Evolutionary conservation across 2,113 vertebrate genomes (phyloP).

Genomic region (Engraulis encrasicolus): DNA sequence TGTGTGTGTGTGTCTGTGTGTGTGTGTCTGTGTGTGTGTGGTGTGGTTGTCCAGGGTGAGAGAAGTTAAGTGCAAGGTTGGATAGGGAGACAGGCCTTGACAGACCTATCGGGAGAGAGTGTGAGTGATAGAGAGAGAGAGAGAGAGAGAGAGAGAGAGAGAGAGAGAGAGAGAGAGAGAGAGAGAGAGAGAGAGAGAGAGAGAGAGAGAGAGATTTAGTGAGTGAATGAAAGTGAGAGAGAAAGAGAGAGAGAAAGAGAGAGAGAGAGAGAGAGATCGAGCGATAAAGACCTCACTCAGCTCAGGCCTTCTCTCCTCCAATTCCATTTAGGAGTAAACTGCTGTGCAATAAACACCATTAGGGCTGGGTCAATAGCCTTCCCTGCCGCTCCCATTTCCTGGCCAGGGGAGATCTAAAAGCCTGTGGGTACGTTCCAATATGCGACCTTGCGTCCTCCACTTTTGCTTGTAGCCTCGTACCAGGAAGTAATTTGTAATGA

Average conservation of each 20-base stretch:
- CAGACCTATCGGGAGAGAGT: no score
- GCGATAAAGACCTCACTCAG: no score
- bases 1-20: background rate
- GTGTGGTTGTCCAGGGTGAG: background rate
- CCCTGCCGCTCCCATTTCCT: no score
- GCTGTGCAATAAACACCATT: conserved; percentile 4
- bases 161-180: no score
- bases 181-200: no score
- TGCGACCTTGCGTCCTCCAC: no score
- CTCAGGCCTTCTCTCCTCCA: background rate
- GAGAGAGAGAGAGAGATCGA: background rate
- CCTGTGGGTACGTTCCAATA: no score
- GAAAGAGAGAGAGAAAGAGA: no score
- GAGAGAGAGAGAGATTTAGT: background rate
- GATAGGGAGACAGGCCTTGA: background rate
- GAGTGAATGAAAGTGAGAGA: background rate
- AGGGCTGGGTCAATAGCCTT: background rate
- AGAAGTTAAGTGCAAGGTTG: background rate
- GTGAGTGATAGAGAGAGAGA: background rate
- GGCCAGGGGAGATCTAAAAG: background rate
- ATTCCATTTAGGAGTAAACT: background rate
- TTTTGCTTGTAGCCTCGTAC: no score
- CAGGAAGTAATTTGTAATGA: no score
- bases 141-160: background rate
- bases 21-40: background rate